Percentiles rank a stretch among this genome's conserved stretches.
phyloP scores from a whole-genome alignment of 2,113 vertebrate genomes.

The Entosphenus tridentatus region DNA sequence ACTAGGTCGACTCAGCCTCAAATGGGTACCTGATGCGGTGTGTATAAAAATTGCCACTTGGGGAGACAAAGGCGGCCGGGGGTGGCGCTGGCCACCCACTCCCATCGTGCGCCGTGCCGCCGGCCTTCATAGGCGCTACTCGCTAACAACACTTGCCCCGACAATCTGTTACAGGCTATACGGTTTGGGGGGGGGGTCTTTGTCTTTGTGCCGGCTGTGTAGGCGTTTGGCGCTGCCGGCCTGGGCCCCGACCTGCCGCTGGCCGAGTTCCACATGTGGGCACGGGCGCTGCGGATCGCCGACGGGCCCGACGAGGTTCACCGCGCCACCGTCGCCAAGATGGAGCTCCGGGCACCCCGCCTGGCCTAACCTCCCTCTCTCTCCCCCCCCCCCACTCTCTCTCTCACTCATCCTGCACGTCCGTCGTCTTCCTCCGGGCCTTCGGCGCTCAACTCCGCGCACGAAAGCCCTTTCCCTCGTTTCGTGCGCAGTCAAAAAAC shows the following conservation, averaged over 20 bases:
- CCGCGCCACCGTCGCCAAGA: constrained; percentile 14
- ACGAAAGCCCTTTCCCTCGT: background rate
- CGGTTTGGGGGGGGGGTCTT: too few species aligned
- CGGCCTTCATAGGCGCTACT: background rate
- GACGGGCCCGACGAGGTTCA: constrained; percentile 16
- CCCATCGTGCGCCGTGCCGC: too few species aligned
- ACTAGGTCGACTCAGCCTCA: too few species aligned
- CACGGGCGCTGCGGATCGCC: constrained; percentile 16
- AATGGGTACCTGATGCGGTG: too few species aligned
- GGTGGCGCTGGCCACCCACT: background rate
- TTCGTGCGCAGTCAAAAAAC: background rate
- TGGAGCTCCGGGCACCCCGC: constrained; percentile 14
- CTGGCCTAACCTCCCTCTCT: background rate
- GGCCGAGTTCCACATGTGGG: constrained; percentile 17
- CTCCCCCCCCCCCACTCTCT: background rate
- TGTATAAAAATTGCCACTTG: too few species aligned
- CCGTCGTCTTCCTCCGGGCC: background rate
- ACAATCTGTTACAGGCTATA: too few species aligned
- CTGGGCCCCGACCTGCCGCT: constrained; percentile 17
- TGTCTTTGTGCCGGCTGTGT: constrained; percentile 1
- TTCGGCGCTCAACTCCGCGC: background rate
- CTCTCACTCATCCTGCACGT: background rate
- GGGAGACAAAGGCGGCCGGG: background rate
- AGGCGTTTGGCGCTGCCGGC: constrained; percentile 24
- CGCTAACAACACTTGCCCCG: background rate